These are phyloP conservation scores for Podarcis lilfordi DNA, from an alignment of 2,797 vertebrate species.

Conservation along the genomic window DNA sequence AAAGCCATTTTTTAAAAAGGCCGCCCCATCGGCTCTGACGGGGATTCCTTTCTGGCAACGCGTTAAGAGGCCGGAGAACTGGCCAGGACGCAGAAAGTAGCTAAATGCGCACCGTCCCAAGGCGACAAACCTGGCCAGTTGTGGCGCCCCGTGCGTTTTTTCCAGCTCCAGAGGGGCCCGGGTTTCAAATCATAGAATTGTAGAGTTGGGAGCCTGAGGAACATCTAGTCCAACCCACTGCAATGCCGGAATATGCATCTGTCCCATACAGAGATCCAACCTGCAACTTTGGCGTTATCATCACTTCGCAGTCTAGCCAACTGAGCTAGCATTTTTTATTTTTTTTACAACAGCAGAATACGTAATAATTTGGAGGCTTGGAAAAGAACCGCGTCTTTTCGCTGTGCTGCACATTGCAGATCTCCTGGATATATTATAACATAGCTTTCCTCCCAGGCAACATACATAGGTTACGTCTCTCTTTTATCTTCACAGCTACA, in stretches of 20 bases:
- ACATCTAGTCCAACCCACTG: too few species aligned
- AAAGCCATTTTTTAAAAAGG: not conserved
- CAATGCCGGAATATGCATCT: too few species aligned
- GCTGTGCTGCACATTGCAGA: not conserved
- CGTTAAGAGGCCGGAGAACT: not conserved
- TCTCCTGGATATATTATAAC: not conserved
- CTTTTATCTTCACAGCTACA: not conserved
- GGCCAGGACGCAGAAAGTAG: not conserved
- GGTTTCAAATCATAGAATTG: too few species aligned
- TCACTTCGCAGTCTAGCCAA: too few species aligned
- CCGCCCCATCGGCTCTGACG: too few species aligned
- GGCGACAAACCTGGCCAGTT: not conserved
- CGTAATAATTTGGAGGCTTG: too few species aligned
- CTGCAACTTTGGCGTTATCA: too few species aligned
- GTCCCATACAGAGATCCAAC: too few species aligned
- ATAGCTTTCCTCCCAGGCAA: not conserved
- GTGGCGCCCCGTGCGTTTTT: not conserved
- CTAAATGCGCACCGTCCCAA: not conserved
- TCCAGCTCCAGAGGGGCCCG: not conserved
- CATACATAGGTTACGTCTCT: not conserved
- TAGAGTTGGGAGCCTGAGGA: too few species aligned
- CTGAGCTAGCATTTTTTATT: too few species aligned
- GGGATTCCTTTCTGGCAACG: not conserved
- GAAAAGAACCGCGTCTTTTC: not conserved
- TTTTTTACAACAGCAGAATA: not conserved